Evolutionary conservation across 2,113 vertebrate species (phyloP).

Genomic region (Vombatus ursinus): DNA sequence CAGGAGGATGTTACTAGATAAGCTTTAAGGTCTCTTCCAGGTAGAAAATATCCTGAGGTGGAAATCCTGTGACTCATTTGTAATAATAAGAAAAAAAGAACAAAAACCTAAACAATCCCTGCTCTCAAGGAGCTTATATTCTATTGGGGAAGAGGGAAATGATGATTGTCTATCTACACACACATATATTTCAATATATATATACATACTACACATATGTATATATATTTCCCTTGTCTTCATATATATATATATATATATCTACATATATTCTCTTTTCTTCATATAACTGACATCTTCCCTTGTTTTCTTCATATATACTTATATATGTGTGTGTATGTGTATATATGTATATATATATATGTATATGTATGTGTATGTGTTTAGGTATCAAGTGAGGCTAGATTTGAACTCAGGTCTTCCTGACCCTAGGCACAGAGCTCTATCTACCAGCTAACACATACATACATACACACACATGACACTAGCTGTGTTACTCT

Average conservation of each 20-base stretch:
- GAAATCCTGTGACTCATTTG: background rate
- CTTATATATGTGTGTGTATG: too few relatives aligned
- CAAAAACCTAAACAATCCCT: background rate
- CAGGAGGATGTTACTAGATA: background rate
- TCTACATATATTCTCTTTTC: background rate
- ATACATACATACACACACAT: background rate
- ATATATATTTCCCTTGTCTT: background rate
- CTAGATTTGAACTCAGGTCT: background rate
- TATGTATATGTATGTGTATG: too few relatives aligned
- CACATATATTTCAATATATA: background rate
- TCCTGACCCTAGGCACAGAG: rapidly evolving
- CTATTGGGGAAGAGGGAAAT: background rate
- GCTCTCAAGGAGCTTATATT: background rate
- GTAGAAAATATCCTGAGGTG: background rate
- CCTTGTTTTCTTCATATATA: background rate
- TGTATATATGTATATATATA: background rate
- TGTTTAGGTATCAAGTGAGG: background rate
- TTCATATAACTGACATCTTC: background rate
- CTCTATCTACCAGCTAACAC: background rate
- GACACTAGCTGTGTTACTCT: background rate
- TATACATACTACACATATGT: background rate
- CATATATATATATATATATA: background rate
- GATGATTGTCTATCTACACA: background rate
- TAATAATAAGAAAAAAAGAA: background rate
- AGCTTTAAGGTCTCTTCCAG: background rate